Evolutionary conservation across 2,888 invertebrate species (phyloP).

Genomic region (Cosmia trapezina): DNA sequence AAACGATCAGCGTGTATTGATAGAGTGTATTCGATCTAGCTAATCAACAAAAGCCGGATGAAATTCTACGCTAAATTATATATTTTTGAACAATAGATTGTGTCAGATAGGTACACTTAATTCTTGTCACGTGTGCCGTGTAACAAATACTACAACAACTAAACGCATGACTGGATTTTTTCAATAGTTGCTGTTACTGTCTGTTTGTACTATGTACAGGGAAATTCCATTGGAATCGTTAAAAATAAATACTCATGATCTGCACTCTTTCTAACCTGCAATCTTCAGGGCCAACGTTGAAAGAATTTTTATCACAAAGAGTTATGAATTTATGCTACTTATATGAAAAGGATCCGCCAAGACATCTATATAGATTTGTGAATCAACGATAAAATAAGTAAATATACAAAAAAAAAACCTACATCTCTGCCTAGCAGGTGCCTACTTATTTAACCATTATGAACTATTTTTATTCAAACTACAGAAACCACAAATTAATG

Average conservation of each 20-base stretch:
- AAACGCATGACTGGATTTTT: slow-evolving; percentile 58
- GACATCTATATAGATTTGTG: not conserved
- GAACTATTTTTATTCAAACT: not conserved
- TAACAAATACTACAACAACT: slow-evolving; percentile 27
- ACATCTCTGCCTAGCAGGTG: not conserved
- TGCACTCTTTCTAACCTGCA: slow-evolving; percentile 1
- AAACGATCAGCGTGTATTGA: slow-evolving; percentile 30
- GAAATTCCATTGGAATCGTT: slow-evolving; percentile 36
- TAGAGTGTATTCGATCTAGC: slow-evolving; percentile 46
- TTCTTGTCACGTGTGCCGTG: slow-evolving; percentile 49
- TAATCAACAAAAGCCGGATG: slow-evolving; percentile 77
- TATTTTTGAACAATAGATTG: slow-evolving; percentile 45
- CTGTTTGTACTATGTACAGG: slow-evolving; percentile 10
- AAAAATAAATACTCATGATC: slow-evolving; percentile 20
- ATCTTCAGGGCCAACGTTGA: slow-evolving; percentile 1
- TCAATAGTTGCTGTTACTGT: slow-evolving; percentile 38
- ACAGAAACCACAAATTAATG: not conserved
- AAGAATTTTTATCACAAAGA: not conserved
- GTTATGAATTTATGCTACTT: not conserved
- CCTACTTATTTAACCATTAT: not conserved
- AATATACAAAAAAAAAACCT: not conserved
- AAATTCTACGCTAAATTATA: slow-evolving; percentile 48
- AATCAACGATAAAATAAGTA: not conserved
- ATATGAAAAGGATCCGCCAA: not conserved
- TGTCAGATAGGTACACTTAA: slow-evolving; percentile 39